Conservation (phyloP, 2,797 vertebrate species). For the Lepus townsendii region DNA sequence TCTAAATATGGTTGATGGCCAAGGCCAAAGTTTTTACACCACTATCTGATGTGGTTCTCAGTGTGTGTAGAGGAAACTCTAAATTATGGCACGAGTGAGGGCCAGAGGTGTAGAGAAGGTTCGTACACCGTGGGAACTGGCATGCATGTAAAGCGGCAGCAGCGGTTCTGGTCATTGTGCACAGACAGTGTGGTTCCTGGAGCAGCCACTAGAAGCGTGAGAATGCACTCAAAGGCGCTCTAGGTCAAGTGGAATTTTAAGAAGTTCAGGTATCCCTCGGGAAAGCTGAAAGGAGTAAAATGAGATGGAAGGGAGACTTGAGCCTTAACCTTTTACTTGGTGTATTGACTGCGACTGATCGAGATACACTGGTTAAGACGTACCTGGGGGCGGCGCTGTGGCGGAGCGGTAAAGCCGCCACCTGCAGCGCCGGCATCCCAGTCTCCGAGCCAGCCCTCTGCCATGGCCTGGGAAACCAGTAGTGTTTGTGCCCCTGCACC, state of each 20-base stretch:
- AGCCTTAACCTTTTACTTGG: neutral
- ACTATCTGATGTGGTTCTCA: neutral
- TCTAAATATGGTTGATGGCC: neutral
- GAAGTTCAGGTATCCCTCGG: neutral
- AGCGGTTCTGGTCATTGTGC: neutral
- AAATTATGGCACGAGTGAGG: neutral
- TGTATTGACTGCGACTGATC: neutral
- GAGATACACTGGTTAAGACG: no score
- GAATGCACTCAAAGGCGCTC: neutral
- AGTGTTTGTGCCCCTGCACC: no score
- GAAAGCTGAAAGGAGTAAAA: no score
- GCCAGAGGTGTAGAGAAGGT: neutral
- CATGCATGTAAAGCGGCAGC: neutral
- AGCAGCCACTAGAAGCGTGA: neutral
- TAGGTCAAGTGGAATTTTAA: neutral
- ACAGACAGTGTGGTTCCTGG: neutral
- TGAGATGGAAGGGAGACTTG: neutral
- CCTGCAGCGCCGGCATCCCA: no score
- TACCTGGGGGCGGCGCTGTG: no score
- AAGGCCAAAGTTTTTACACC: neutral
- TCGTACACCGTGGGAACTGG: neutral
- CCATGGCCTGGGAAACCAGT: no score
- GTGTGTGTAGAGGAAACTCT: neutral
- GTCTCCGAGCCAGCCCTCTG: no score
- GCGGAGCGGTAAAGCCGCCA: no score